Evolutionary conservation across 2,888 invertebrate species (phyloP), one percentile per base, ranked within the genome.

Genomic region (Ceriagrion tenellum): DNA sequence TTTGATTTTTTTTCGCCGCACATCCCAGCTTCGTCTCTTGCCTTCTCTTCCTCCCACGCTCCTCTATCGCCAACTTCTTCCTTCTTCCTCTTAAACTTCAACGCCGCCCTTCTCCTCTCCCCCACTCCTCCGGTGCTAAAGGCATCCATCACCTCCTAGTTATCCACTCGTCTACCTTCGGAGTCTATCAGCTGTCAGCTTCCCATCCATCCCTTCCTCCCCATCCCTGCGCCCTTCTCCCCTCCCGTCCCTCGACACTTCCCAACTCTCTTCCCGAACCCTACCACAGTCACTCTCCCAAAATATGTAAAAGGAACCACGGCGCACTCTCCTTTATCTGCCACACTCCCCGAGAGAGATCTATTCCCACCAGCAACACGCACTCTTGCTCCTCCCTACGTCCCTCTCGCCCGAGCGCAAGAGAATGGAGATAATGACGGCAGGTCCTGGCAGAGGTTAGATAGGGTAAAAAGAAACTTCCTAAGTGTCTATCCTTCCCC

Each of bases 71-170:
- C 69, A 10, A n/a, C 69, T 69, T n/a, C n/a, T n/a, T 3, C 69
- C 69, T 6, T 47, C 47, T 8, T 47, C 26, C 69, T 23, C 69
- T 8, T 47, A 47, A 47, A 47, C 47, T 47, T 47, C 47, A 47
- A 47, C 47, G 47, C 47, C 47, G 93, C 69, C 23, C 55, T 26
- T 63, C 40, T 69, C 40, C 93, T 47, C 69, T n/a, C 47, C 35
- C 16, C 26, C n/a, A 40, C 47, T 40, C 40, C n/a, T 55, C 13
- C n/a, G 63, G 63, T 35, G 63, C 63, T 91, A 91, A 69, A 91
- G 93, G 69, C 93, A 93, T 93, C 93, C 69, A 93, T 93, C 93
- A 93, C 69, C 93, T 69, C 93, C 93, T 93, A 63, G 74, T 93
- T 74, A 93, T 74, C 63, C 93, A 47, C 93, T 59, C 56, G 20